Evolutionary conservation across 2,113 vertebrate species (phyloP).

Genomic region (Vulpes ferrilata): DNA sequence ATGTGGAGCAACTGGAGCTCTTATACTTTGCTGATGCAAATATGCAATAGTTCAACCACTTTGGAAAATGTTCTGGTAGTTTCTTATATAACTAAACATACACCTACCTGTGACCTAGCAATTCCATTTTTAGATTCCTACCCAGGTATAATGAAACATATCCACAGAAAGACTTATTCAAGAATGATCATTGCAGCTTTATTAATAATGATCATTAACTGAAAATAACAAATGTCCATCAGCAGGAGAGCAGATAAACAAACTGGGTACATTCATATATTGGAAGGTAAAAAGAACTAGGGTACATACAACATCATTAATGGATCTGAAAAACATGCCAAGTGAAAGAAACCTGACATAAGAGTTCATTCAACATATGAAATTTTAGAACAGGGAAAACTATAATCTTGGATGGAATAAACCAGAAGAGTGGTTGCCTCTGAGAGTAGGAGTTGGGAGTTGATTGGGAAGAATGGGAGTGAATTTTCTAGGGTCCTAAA

Average conservation of each 20-base stretch:
- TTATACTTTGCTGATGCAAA: not conserved
- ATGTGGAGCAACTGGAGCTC: not conserved
- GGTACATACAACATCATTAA: not conserved
- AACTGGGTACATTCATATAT: not conserved
- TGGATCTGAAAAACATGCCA: not conserved
- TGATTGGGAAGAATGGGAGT: not conserved
- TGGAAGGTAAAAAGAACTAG: not conserved
- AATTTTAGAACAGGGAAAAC: slow-evolving; percentile 21
- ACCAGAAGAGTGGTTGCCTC: not conserved
- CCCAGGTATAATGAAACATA: not conserved
- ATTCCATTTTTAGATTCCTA: slow-evolving; percentile 30
- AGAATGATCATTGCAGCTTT: not conserved
- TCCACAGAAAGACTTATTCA: not conserved
- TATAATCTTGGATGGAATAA: not conserved
- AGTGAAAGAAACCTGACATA: not conserved
- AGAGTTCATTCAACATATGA: not conserved
- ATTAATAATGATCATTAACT: not conserved
- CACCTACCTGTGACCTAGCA: not conserved
- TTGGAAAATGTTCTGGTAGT: not conserved
- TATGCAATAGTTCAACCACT: not conserved
- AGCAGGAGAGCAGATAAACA: not conserved
- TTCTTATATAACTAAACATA: slow-evolving; percentile 17
- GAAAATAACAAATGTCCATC: not conserved
- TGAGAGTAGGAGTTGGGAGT: not conserved
- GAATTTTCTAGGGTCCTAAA: not conserved